phyloP scores from a whole-genome alignment of 2,113 vertebrate genomes.

The Bothrops jararaca region DNA sequence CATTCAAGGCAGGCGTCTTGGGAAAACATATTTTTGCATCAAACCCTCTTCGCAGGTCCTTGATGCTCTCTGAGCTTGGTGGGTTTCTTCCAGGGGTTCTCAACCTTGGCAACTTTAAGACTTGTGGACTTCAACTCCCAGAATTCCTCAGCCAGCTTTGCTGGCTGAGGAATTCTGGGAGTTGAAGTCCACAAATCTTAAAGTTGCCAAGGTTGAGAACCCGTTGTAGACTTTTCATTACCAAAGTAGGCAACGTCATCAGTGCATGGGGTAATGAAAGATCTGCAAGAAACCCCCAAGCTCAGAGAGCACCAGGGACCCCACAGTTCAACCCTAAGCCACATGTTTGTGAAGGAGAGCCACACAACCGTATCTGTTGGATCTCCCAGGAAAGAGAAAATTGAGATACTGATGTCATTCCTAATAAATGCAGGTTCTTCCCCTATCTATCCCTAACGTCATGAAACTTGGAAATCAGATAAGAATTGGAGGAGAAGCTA shows the following conservation, averaged over 20 bases:
- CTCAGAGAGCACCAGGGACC: neutral
- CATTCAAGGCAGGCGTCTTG: neutral
- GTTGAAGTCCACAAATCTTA: too few species aligned
- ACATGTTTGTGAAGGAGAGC: neutral
- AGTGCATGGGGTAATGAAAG: neutral
- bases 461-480: neutral
- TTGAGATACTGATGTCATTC: neutral
- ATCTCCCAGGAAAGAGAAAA: neutral
- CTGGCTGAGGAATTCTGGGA: too few species aligned
- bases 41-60: neutral
- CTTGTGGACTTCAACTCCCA: too few species aligned
- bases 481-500: neutral
- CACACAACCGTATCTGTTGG: neutral
- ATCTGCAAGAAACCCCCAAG: neutral
- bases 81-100: too few species aligned
- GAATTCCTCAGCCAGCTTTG: too few species aligned
- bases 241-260: neutral
- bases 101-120: too few species aligned
- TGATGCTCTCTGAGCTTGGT: neutral
- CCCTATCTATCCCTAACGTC: neutral
- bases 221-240: neutral
- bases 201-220: too few species aligned
- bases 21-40: neutral
- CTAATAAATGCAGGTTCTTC: neutral
- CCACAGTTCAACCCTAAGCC: neutral